Evolutionary conservation across 2,113 vertebrate species (phyloP).

Genomic region (Lathamus discolor): DNA sequence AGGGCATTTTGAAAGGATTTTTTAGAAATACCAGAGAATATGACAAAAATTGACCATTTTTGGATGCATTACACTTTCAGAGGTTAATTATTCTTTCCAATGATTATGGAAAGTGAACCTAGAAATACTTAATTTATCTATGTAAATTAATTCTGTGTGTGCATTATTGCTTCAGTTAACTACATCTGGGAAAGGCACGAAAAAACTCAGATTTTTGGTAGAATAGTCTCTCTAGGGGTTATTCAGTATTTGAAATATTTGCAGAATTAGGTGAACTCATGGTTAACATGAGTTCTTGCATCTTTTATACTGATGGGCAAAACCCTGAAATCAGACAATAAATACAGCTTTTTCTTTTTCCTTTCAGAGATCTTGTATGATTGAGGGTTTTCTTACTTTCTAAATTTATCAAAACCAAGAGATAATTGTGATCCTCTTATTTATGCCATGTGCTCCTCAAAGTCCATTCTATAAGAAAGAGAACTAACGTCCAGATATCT

Average conservation of each 20-base stretch:
- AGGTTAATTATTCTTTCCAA: background rate
- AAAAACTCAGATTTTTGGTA: background rate
- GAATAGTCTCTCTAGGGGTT: background rate
- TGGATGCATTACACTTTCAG: background rate
- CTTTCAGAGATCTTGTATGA: background rate
- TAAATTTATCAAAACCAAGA: background rate
- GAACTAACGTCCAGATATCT: background rate
- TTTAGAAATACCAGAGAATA: background rate
- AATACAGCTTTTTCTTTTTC: background rate
- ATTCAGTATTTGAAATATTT: background rate
- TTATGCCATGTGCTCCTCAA: background rate
- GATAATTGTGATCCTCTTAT: background rate
- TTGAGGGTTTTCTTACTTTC: background rate
- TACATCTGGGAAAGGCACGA: background rate
- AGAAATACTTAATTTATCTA: background rate
- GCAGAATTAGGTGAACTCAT: background rate
- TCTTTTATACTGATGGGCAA: background rate
- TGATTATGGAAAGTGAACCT: background rate
- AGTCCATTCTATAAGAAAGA: background rate
- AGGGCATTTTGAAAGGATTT: background rate
- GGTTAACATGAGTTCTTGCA: background rate
- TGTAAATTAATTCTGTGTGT: background rate
- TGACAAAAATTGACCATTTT: background rate
- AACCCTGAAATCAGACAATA: background rate
- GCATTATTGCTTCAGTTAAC: background rate